Percentiles rank a stretch among this genome's conserved stretches.
phyloP scores from a whole-genome alignment of 2,888 invertebrate genomes.

The Agonopterix subpropinquella region DNA sequence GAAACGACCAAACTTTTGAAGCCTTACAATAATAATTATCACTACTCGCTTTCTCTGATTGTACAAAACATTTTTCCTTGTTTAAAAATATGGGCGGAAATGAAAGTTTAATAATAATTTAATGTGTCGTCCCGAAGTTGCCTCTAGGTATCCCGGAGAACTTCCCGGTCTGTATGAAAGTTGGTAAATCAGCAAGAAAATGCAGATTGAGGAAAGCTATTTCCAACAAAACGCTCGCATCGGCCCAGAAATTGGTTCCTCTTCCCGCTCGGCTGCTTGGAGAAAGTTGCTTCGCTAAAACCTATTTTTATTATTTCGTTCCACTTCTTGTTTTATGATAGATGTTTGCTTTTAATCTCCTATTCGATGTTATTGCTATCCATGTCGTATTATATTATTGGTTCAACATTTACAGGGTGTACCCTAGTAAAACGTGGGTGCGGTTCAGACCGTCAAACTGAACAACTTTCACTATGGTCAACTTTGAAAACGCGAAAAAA shows the following conservation, averaged over 20 bases:
- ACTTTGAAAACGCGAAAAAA: no score
- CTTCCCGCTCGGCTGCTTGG: conserved; percentile 57
- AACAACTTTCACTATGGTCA: no score
- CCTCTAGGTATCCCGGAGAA: conserved; percentile 40
- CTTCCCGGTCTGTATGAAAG: conserved; percentile 59
- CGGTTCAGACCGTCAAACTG: no score
- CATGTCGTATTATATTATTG: no score
- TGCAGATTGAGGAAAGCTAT: conserved; percentile 75
- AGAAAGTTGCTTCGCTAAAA: conserved; percentile 61
- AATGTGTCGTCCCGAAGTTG: conserved; percentile 48
- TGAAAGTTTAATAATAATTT: conserved; percentile 47
- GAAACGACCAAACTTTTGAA: no score
- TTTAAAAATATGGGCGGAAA: neutral
- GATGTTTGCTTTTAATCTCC: conserved; percentile 58
- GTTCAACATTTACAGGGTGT: no score
- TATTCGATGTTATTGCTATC: conserved; percentile 22
- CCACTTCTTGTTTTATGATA: conserved; percentile 48
- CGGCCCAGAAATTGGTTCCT: conserved; percentile 73
- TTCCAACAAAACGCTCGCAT: conserved; percentile 73
- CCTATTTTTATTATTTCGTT: conserved; percentile 69
- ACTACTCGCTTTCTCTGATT: neutral
- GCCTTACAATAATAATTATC: no score
- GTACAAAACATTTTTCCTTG: no score
- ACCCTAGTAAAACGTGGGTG: no score
- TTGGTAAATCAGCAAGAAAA: conserved; percentile 76